Conservation (phyloP, 2,888 invertebrate species). For the Tiphia femorata region DNA sequence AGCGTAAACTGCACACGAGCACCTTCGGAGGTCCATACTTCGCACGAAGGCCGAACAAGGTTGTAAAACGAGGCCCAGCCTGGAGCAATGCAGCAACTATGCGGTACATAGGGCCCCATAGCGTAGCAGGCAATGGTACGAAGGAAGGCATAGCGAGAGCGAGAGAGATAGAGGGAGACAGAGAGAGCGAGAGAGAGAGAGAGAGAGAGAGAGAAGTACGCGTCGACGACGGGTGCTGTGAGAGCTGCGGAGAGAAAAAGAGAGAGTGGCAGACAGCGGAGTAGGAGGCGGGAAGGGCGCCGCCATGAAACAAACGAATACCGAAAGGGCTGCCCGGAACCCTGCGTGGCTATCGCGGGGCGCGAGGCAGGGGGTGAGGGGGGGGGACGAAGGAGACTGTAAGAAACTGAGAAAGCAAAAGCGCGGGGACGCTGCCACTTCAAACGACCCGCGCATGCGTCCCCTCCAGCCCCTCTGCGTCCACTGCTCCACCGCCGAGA, state of each 20-base stretch:
- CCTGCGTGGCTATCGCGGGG: slow-evolving; percentile 34
- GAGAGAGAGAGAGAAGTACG: slow-evolving; percentile 7
- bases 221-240: too few species aligned
- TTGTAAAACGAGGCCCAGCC: slow-evolving; percentile 46
- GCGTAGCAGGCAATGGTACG: slow-evolving; percentile 31
- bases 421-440: slow-evolving; percentile 56
- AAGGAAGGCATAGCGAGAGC: slow-evolving; percentile 25
- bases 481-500: background rate
- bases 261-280: slow-evolving; percentile 22
- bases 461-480: slow-evolving; percentile 20
- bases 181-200: slow-evolving; percentile 14
- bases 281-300: slow-evolving; percentile 47
- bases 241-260: slow-evolving; percentile 4
- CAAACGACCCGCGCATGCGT: slow-evolving; percentile 65
- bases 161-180: slow-evolving; percentile 21
- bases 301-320: slow-evolving; percentile 64
- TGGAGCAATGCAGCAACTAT: slow-evolving; percentile 57
- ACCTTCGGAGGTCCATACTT: slow-evolving; percentile 32
- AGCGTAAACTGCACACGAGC: slow-evolving; percentile 17
- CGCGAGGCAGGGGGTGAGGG: slow-evolving; percentile 20
- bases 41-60: slow-evolving; percentile 31
- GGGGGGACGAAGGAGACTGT: slow-evolving; percentile 39
- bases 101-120: slow-evolving; percentile 45
- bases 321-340: slow-evolving; percentile 55
- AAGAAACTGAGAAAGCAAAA: slow-evolving; percentile 52